Base-by-base conservation (phyloP, 1,140 invertebrate genomes). In the Drosophila truncata region DNA sequence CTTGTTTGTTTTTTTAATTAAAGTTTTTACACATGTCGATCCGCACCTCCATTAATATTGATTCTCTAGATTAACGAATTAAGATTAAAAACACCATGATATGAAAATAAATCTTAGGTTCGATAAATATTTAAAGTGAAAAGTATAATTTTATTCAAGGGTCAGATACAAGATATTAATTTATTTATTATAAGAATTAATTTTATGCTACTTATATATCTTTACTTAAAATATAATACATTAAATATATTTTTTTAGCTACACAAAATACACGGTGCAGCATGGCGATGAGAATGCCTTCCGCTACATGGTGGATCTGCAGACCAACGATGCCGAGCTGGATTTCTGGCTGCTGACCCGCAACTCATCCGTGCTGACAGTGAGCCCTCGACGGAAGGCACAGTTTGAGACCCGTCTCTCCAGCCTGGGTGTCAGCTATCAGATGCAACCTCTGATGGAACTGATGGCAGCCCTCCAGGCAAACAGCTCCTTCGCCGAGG, bases 341-440 rank as follows among this genome's bases (percentile, higher is more conserved):
- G 88, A 91, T 42, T 91, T 91, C 29, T 91, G 88, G 88, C 49
- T 91, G 6, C 61, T 91, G 4, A 82, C 88, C 14, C 70, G 84
- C 1, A 91, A 91, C 67, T 74, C 74, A 50, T 91, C 88, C 55
- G 73, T 91, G 14, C 46, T 91, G 69, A 81, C 85, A 1, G 87
- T 91, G 42, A 75, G 78, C 27, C 88, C 87, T 0, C 25, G 46
- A 27, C 46, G 41, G 7, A 80, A 88, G 52, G 29, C 44, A 2
- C 66, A 81, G 29, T 84, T 91, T 13, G 87, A 91, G 69, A 69
- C 78, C 13, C 80, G 77, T 2, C 72, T 91, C 4, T 60, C 59
- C 7, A 65, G 75, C 46, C 25, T 91, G 73, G 77, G 73, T 3
- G 82, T 86, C 9, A 47, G 65, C n/a, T 91, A 73, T 49, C 31